phyloP scores from a whole-genome alignment of 2,113 vertebrate species.

The Hydropotes inermis region DNA sequence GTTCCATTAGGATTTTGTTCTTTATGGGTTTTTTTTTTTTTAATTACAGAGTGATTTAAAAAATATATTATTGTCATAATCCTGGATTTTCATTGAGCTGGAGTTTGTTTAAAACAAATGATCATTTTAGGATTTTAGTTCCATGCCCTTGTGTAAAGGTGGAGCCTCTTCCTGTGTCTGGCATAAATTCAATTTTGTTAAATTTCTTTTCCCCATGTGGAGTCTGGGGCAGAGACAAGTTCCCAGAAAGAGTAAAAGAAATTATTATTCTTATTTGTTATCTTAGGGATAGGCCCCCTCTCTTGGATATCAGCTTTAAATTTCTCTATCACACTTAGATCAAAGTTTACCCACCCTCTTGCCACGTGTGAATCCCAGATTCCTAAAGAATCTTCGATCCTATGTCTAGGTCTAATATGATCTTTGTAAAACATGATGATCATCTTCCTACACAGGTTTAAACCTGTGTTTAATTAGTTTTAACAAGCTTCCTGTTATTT shows the following conservation, averaged over 20 bases:
- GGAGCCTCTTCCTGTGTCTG: not conserved
- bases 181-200: not conserved
- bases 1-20: not conserved
- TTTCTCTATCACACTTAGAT: not conserved
- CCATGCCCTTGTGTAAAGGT: not conserved
- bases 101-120: not conserved
- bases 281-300: not conserved
- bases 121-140: not conserved
- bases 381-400: not conserved
- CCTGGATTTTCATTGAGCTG: not conserved
- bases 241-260: not conserved
- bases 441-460: not conserved
- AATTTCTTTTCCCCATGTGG: not conserved
- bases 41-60: not conserved
- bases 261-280: not conserved
- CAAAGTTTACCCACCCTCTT: not conserved
- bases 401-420: not conserved
- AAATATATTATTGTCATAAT: not conserved
- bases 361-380: not conserved
- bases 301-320: not conserved
- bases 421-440: not conserved
- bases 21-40: not conserved
- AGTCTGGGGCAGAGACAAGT: not conserved
- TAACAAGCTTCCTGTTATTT: not conserved
- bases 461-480: not conserved